Conservation (phyloP, 2,113 vertebrate species). For the Noctilio leporinus region DNA sequence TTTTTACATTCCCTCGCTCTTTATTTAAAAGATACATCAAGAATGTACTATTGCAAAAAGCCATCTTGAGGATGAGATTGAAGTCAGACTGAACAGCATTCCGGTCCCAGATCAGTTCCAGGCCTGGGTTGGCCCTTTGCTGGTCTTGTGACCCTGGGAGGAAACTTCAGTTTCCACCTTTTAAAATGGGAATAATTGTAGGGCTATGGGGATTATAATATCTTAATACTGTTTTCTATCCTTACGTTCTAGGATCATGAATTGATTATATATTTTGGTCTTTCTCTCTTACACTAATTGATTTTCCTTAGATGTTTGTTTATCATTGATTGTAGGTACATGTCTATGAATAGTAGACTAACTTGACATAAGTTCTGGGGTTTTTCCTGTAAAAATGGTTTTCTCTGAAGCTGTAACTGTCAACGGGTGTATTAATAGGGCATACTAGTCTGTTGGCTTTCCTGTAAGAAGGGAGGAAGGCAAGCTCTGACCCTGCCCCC, state of each 20-base stretch:
- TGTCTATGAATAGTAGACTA: not conserved
- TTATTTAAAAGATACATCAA: not conserved
- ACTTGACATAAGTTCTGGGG: not conserved
- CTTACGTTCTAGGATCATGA: not conserved
- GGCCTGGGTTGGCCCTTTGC: not conserved
- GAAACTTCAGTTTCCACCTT: not conserved
- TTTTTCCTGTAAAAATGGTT: not conserved
- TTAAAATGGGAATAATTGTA: not conserved
- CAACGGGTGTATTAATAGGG: not conserved
- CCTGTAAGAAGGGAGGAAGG: not conserved
- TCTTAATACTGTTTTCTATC: not conserved
- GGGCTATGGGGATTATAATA: not conserved
- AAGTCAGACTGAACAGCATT: not conserved
- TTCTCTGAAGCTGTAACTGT: not conserved
- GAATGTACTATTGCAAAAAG: not conserved
- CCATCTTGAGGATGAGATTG: not conserved
- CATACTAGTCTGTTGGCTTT: not conserved
- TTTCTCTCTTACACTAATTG: not conserved
- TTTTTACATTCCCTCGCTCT: constrained; percentile 19
- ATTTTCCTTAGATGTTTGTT: not conserved
- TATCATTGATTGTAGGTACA: not conserved
- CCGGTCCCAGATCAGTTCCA: not conserved
- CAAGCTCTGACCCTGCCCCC: not conserved
- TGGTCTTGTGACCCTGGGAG: not conserved
- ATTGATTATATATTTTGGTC: not conserved